Percentiles rank a stretch among this genome's conserved stretches.
Evolutionary conservation across 2,113 vertebrate species (phyloP).

Genomic region (Anhinga rufa): DNA sequence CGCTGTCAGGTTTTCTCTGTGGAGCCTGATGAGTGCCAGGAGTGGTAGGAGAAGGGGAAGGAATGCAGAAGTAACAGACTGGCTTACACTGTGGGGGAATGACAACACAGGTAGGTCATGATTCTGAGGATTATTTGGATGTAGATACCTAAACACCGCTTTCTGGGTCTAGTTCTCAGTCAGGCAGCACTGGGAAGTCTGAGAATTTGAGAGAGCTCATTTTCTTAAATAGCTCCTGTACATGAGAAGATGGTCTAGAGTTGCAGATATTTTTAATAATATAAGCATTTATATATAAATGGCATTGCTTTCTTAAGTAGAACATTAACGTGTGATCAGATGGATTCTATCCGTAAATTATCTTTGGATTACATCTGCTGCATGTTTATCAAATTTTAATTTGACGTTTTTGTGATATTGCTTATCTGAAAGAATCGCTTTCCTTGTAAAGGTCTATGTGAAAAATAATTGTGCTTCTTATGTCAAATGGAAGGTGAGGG

Average conservation of each 20-base stretch:
- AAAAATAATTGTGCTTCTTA: not conserved
- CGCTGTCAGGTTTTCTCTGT: not conserved
- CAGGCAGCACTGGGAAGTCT: not conserved
- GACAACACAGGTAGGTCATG: not conserved
- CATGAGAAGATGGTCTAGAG: not conserved
- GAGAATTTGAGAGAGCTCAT: not conserved
- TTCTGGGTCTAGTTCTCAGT: not conserved
- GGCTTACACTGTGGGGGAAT: not conserved
- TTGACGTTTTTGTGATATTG: not conserved
- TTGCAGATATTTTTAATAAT: not conserved
- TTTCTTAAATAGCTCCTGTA: not conserved
- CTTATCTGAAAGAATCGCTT: not conserved
- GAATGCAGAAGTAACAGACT: not conserved
- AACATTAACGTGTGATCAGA: not conserved
- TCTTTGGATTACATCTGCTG: not conserved
- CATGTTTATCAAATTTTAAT: not conserved
- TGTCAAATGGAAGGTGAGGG: not conserved
- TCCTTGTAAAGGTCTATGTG: not conserved
- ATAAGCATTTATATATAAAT: not conserved
- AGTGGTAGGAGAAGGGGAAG: not conserved
- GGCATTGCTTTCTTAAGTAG: not conserved
- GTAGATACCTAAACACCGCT: not conserved
- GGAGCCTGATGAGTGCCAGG: not conserved
- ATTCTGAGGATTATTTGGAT: not conserved
- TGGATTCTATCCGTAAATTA: not conserved